phyloP scores from a whole-genome alignment of 2,113 vertebrate species.

The Rhinoptilus africanus region DNA sequence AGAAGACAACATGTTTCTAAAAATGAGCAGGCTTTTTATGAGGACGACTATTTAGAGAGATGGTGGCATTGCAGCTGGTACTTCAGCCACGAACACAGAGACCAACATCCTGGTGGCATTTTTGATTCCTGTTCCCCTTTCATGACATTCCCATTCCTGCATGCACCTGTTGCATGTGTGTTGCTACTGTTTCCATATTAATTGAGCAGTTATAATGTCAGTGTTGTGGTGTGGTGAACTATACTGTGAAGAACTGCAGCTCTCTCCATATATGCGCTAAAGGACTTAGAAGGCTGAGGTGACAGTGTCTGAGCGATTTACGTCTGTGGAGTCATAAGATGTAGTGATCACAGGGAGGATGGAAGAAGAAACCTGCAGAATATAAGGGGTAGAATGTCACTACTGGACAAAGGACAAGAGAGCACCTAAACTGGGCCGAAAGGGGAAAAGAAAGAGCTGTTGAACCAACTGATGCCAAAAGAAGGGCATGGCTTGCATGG shows the following conservation, averaged over 20 bases:
- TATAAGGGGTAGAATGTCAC: background rate
- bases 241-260: background rate
- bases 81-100: background rate
- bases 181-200: background rate
- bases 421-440: background rate
- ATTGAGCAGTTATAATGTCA: background rate
- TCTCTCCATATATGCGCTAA: background rate
- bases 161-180: background rate
- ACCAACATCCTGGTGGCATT: background rate
- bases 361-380: background rate
- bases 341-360: background rate
- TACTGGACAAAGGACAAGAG: background rate
- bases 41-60: background rate
- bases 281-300: background rate
- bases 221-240: background rate
- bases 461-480: background rate
- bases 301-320: background rate
- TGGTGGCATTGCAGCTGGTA: background rate
- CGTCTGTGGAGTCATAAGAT: background rate
- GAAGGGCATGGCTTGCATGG: background rate
- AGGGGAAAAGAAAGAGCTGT: rapidly evolving
- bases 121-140: background rate
- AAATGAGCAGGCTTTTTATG: background rate
- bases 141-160: rapidly evolving
- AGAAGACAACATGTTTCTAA: background rate